Evolutionary conservation across 2,888 invertebrate species (phyloP), one percentile per base, ranked within the genome.

Genomic region (Tachina grossa): DNA sequence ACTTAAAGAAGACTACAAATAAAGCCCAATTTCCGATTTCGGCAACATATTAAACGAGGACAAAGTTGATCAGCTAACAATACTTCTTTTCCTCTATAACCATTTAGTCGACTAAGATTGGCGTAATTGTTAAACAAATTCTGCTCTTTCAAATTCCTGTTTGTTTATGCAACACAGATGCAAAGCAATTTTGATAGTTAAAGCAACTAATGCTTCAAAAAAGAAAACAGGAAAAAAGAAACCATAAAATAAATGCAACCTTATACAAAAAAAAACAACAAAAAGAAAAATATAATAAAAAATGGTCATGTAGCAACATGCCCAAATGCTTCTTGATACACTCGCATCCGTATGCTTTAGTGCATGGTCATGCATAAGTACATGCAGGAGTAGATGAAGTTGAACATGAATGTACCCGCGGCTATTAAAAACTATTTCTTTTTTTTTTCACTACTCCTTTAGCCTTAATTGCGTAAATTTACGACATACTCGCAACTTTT

Each of bases 381-480:
- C 31, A 51, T 71, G 74, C 9, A 75, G 83, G 45, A 68, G 53
- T 45, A 63, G 61, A 59, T 72, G 74, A 47, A 69, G 69, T 53
- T 74, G 75, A 69, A 69, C 68, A 81, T 68, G 75, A 83, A 83
- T 66, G 68, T 79, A 68, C 85, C 85, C 85, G 85, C 85, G 85
- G 85, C 85, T 76, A 85, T 85, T 85, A 79, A 82, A 85, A 83
- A 85, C 79, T 83, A 79, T 71, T 79, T 85, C 77, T 84, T 14
- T 22, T n/a, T 43, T 39, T 77, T 31, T n/a, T 74, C 57, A 19
- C 45, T 81, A 61, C 49, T 83, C 51, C 71, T 74, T 59, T 61
- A 83, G 72, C 75, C 83, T 85, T 85, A 85, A 85, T 85, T 85
- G 85, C 85, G 85, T 79, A 83, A 85, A 85, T 85, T 85, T 85